These are phyloP conservation scores for Lydus trimaculatus DNA, from an alignment of 2,888 invertebrate genomes.

Conservation along the genomic window DNA sequence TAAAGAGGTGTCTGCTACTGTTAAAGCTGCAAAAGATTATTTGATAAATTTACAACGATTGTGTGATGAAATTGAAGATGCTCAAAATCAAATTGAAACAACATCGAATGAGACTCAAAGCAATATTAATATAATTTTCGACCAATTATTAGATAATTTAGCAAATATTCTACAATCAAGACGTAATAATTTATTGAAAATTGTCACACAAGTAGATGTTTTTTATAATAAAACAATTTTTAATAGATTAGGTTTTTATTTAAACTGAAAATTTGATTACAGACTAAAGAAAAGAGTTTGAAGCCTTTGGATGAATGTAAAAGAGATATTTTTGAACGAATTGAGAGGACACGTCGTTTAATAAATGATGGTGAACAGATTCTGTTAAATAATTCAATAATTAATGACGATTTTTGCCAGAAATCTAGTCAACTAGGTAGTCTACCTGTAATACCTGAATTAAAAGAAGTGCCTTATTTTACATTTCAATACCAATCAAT, in stretches of 20 bases:
- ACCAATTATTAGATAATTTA: slow-evolving; percentile 43
- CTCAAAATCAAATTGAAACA: slow-evolving; percentile 48
- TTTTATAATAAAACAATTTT: not conserved
- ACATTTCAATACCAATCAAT: slow-evolving; percentile 61
- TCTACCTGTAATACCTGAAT: slow-evolving; percentile 65
- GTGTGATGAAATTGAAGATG: slow-evolving; percentile 46
- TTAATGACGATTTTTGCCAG: slow-evolving; percentile 44
- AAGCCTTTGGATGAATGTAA: slow-evolving; percentile 58
- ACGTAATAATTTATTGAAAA: slow-evolving; percentile 44
- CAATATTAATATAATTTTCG: slow-evolving; percentile 49
- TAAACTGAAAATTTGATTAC: no score
- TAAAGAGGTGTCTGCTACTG: slow-evolving; percentile 48
- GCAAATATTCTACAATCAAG: slow-evolving; percentile 45
- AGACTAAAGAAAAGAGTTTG: slow-evolving; percentile 54
- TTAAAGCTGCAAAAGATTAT: slow-evolving; percentile 51
- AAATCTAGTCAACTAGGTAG: slow-evolving; percentile 57
- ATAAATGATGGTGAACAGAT: slow-evolving; percentile 49
- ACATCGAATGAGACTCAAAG: slow-evolving; percentile 51
- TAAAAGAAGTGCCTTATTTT: slow-evolving; percentile 65
- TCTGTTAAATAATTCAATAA: slow-evolving; percentile 35
- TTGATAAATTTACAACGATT: slow-evolving; percentile 45
- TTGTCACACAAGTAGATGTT: slow-evolving; percentile 43
- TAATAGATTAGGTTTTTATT: no score
- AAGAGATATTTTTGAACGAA: slow-evolving; percentile 55
- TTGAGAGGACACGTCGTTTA: slow-evolving; percentile 53